Base-by-base conservation (phyloP, 2,113 vertebrate genomes). In the Sander vitreus region DNA sequence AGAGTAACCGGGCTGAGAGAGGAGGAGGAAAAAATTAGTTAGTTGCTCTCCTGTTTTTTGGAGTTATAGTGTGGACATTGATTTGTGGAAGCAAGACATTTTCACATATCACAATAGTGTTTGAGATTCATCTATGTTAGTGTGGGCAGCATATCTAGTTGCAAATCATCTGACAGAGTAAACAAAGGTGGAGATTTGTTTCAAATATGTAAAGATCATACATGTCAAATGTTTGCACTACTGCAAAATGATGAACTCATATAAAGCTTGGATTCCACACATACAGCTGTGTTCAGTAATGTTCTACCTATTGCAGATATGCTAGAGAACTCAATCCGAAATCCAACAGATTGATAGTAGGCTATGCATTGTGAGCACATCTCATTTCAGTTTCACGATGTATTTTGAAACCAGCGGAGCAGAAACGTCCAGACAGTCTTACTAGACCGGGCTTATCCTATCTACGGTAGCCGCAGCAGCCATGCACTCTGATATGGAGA, bases 401-500 rank as follows among this genome's bases (percentile, higher is more conserved):
- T 74, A 21, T 33, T 59, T 45, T 66, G 70, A 76, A 73, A 67
- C 51, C 77, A 85, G 57, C 55, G 65, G 71, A 36, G 81, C 76
- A 83, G 83, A 85, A 89, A 79, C 59, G 21, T 60, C 68, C 50
- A 50, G 27, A 39, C 67, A 18, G 62, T 73, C 66, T 62, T 54
- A 71, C 73, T 30, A 55, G 47, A 76, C 73, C 55, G 71, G 71
- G 77, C 73, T 87, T 75, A 74, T 86, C 69, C 76, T 48, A 75
- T 69, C 69, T 62, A 50, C 27, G 27, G 54, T 30, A 51, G 69
- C 77, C 58, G 72, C 65, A 59, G 50, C 70, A 80, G 23, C 76
- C 36, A n/a, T 10, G 19, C 23, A 23, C 51, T n/a, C 55, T 48
- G 73, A 86, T 70, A 73, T 2, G 2, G 45, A 33, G 65, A 84